Conservation (phyloP, 2,113 vertebrate genomes). For the Strigops habroptila region DNA sequence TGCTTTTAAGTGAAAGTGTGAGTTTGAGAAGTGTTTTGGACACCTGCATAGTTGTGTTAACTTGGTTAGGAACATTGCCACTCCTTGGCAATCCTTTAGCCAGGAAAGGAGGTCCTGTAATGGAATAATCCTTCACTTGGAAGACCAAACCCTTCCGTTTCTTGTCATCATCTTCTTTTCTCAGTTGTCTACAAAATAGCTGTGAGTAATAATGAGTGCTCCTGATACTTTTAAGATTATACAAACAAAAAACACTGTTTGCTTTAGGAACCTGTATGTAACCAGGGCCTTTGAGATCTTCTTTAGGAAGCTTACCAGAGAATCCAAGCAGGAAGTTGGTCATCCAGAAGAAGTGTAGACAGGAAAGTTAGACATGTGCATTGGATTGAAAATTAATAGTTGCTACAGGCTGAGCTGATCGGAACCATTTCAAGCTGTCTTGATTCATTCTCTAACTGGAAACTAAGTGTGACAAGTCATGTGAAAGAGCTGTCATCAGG, state of each 20-base stretch:
- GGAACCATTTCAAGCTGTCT: neutral
- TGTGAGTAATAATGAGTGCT: neutral
- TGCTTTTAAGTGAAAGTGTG: neutral
- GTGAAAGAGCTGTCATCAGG: neutral
- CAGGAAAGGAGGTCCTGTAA: neutral
- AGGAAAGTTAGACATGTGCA: neutral
- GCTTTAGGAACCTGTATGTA: neutral
- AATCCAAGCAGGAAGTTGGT: neutral
- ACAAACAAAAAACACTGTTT: neutral
- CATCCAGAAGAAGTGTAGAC: neutral
- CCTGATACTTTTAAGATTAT: neutral
- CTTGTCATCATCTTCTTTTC: neutral
- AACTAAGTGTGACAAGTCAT: neutral
- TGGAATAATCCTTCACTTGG: neutral
- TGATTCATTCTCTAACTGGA: neutral
- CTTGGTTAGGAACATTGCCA: neutral
- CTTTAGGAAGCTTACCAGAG: neutral
- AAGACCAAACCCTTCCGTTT: neutral
- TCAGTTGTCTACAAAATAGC: neutral
- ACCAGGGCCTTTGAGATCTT: neutral
- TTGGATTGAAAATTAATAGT: neutral
- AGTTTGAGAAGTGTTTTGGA: neutral
- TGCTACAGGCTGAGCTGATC: neutral
- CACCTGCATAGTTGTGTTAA: neutral
- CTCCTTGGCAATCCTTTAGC: neutral